Conservation (phyloP, 1,140 invertebrate species). For the Bemisia tabaci region DNA sequence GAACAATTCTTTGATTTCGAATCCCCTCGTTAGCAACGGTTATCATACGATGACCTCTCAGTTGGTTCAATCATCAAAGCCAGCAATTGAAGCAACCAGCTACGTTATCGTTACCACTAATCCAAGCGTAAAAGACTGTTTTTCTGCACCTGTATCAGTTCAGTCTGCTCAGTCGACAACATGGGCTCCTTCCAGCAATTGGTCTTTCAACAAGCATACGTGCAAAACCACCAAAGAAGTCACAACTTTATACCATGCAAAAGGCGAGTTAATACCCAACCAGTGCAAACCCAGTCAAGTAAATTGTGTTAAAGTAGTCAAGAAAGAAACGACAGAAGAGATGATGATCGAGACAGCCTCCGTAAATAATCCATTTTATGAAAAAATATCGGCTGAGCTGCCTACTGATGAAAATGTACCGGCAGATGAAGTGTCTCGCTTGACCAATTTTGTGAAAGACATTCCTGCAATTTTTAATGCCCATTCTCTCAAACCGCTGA, state of each 20-base stretch:
- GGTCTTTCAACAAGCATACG: not conserved
- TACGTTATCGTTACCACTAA: not conserved
- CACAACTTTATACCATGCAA: not conserved
- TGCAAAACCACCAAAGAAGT: slow-evolving; percentile 6
- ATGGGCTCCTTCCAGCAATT: not conserved
- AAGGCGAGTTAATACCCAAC: not conserved
- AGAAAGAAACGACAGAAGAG: slow-evolving; percentile 6
- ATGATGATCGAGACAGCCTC: slow-evolving; percentile 5
- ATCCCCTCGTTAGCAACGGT: not conserved
- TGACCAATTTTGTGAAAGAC: not conserved
- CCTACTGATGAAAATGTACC: not conserved
- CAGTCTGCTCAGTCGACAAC: not conserved
- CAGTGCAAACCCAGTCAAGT: not conserved
- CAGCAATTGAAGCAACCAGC: not conserved
- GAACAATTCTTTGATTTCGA: not conserved
- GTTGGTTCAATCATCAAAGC: not conserved
- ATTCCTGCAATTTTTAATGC: no score
- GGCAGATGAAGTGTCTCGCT: not conserved
- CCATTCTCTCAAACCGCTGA: no score
- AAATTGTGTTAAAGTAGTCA: slow-evolving; percentile 4
- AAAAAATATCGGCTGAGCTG: not conserved
- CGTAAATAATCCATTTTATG: not conserved
- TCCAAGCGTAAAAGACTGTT: not conserved
- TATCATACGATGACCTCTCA: not conserved
- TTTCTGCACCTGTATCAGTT: not conserved